Evolutionary conservation across 2,888 invertebrate species (phyloP).

Genomic region (Stratiomys singularior): DNA sequence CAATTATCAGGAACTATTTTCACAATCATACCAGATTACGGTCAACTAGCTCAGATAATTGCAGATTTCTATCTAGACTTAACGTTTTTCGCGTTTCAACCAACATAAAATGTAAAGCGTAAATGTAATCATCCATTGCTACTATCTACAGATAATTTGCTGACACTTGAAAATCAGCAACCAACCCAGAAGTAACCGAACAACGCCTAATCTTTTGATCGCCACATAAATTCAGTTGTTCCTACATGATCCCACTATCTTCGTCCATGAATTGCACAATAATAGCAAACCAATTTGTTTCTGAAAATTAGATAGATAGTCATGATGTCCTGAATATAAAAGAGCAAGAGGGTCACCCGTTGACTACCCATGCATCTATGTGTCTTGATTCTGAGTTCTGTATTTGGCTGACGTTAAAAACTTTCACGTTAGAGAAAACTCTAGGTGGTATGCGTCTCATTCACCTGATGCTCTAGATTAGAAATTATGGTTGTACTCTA

Average conservation of each 20-base stretch:
- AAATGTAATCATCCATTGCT: not conserved
- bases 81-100: no score
- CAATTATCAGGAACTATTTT: no score
- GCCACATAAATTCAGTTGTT: constrained; percentile 6
- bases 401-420: not conserved
- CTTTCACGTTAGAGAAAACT: not conserved
- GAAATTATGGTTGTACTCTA: constrained; percentile 27
- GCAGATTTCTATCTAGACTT: no score
- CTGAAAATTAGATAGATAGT: not conserved
- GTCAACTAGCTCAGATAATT: no score
- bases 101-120: no score
- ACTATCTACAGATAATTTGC: not conserved
- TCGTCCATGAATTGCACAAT: constrained; percentile 7
- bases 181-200: not conserved
- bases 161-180: not conserved
- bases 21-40: no score
- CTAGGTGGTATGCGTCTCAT: constrained; percentile 29
- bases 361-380: not conserved
- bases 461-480: constrained; percentile 47
- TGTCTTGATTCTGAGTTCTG: not conserved
- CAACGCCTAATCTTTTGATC: not conserved
- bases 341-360: no score
- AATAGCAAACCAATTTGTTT: constrained; percentile 10
- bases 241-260: not conserved
- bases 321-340: no score